Percentiles rank a stretch among this genome's conserved stretches.
Conservation (phyloP, 2,888 invertebrate genomes). For the Drosophila robusta region DNA sequence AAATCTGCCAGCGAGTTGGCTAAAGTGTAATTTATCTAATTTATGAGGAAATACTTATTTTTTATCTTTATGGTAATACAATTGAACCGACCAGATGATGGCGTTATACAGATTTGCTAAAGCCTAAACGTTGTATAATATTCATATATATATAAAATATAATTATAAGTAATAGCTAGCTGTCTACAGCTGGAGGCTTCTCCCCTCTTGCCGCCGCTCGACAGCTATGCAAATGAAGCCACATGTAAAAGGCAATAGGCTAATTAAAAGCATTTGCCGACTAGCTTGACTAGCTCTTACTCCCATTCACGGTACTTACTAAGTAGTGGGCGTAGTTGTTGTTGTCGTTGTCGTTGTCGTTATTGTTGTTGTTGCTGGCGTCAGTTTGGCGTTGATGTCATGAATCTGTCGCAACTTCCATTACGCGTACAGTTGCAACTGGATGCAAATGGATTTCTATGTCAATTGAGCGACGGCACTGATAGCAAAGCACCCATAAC, state of each 20-base stretch:
- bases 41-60: no score
- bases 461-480: conserved; percentile 58
- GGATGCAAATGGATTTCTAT: conserved; percentile 65
- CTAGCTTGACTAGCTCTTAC: conserved; percentile 43
- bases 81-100: not conserved
- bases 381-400: conserved; percentile 37
- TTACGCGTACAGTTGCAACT: conserved; percentile 15
- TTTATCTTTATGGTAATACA: not conserved
- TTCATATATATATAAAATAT: conserved; percentile 9
- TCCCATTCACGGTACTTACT: conserved; percentile 14
- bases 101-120: not conserved
- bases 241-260: conserved; percentile 63
- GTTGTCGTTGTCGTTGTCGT: conserved; percentile 16
- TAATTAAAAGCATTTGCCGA: conserved; percentile 72
- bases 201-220: conserved; percentile 6
- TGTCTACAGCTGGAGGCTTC: not conserved
- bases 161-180: conserved; percentile 33
- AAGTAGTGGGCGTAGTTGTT: conserved; percentile 49
- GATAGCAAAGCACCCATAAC: conserved; percentile 5
- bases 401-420: conserved; percentile 37
- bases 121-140: not conserved
- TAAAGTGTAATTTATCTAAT: no score
- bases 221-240: conserved; percentile 60
- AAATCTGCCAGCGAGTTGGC: no score
- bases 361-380: conserved; percentile 27